phyloP scores from a whole-genome alignment of 2,888 invertebrate genomes.

The Ophioninae sp. region DNA sequence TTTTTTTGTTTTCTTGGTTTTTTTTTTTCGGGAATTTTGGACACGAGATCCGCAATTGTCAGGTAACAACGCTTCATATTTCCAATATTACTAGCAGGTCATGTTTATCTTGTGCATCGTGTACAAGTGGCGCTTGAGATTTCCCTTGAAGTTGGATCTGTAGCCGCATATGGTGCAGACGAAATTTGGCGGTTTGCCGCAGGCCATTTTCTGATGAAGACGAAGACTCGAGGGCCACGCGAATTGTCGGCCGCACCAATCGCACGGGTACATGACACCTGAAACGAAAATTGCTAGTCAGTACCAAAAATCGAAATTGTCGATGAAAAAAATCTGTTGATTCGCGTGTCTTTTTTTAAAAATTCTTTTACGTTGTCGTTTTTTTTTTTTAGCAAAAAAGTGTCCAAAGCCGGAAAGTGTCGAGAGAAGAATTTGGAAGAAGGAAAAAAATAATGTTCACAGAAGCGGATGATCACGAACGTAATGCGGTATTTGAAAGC shows the following conservation, averaged over 20 bases:
- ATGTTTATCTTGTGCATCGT: slow-evolving; percentile 67
- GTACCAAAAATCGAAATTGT: slow-evolving; percentile 24
- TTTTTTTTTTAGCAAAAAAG: slow-evolving; percentile 3
- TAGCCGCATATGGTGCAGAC: slow-evolving; percentile 72
- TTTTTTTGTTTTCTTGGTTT: too few species aligned
- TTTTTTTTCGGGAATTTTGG: neutral
- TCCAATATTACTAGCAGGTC: slow-evolving; percentile 42
- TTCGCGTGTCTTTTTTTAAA: neutral
- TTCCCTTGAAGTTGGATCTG: slow-evolving; percentile 76
- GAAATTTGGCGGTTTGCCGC: slow-evolving; percentile 75
- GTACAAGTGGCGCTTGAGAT: slow-evolving; percentile 73
- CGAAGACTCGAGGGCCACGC: slow-evolving; percentile 74
- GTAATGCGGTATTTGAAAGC: slow-evolving; percentile 18
- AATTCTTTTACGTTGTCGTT: too few species aligned
- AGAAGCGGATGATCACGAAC: slow-evolving; percentile 1
- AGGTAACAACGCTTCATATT: slow-evolving; percentile 13
- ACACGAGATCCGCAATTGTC: neutral
- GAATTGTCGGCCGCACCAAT: slow-evolving; percentile 72
- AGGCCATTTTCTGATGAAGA: slow-evolving; percentile 74
- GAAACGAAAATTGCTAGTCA: slow-evolving; percentile 70
- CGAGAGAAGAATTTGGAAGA: slow-evolving; percentile 10
- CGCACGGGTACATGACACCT: slow-evolving; percentile 70
- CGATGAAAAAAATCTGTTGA: slow-evolving; percentile 14
- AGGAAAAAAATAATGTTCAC: neutral
- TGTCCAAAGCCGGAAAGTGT: slow-evolving; percentile 31